Conservation (phyloP, 1,140 invertebrate genomes). For the Diorhabda carinulata region DNA sequence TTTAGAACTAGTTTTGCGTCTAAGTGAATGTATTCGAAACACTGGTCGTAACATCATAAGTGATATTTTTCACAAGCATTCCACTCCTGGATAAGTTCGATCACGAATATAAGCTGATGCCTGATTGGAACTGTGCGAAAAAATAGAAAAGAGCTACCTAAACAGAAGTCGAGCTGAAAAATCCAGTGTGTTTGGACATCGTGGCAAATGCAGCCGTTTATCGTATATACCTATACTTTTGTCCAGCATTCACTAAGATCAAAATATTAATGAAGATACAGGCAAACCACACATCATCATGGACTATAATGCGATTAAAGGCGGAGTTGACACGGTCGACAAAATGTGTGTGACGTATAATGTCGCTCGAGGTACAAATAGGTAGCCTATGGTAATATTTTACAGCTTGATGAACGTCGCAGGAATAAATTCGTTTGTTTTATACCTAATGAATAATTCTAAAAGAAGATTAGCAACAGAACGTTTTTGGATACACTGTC, state of each 20-base stretch:
- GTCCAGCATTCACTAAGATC: slow-evolving; percentile 38
- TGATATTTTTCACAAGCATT: slow-evolving; percentile 43
- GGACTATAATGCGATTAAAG: no score
- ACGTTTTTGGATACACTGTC: no score
- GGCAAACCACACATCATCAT: slow-evolving; percentile 10
- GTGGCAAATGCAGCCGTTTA: slow-evolving; percentile 26
- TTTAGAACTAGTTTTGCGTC: slow-evolving; percentile 31
- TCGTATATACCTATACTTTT: slow-evolving; percentile 38
- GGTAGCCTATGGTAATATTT: slow-evolving; percentile 21
- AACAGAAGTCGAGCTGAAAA: background rate
- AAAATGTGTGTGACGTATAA: slow-evolving; percentile 9
- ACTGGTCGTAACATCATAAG: slow-evolving; percentile 41
- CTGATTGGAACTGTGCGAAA: slow-evolving; percentile 35
- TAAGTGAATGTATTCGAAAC: slow-evolving; percentile 33
- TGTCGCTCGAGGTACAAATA: background rate
- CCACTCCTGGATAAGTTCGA: slow-evolving; percentile 27
- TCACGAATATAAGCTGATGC: slow-evolving; percentile 30
- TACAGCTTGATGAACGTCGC: slow-evolving; percentile 12
- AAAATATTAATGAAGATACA: slow-evolving; percentile 31
- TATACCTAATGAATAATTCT: no score
- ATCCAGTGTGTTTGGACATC: slow-evolving; percentile 29
- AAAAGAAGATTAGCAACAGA: no score
- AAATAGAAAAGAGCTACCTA: slow-evolving; percentile 39
- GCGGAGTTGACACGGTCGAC: no score
- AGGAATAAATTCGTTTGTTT: slow-evolving; percentile 12